phyloP scores from a whole-genome alignment of 2,797 vertebrate genomes.

The Cephalopachus bancanus region DNA sequence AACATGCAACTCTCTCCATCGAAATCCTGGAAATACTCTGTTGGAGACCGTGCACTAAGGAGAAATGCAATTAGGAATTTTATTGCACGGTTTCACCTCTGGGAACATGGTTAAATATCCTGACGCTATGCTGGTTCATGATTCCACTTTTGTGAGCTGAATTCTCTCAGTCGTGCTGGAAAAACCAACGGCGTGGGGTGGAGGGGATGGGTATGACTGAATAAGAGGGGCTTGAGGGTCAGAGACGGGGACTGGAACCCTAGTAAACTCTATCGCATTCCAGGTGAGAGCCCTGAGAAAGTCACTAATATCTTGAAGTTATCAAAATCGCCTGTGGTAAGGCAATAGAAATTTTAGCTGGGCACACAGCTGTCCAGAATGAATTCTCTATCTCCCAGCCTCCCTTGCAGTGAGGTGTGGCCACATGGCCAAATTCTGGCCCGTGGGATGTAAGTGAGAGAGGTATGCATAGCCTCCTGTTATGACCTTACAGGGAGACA shows the following conservation, averaged over 20 bases:
- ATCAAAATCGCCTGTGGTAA: not conserved
- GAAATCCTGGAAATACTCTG: not conserved
- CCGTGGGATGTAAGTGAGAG: not conserved
- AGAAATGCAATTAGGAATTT: not conserved
- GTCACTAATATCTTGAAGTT: not conserved
- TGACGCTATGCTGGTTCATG: not conserved
- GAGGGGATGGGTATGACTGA: not conserved
- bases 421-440: not conserved
- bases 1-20: not conserved
- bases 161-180: not conserved
- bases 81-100: not conserved
- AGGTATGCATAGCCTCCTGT: not conserved
- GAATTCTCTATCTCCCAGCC: constrained; percentile 20
- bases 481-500: not conserved
- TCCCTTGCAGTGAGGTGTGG: not conserved
- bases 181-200: not conserved
- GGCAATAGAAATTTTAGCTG: not conserved
- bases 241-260: not conserved
- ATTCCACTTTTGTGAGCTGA: not conserved
- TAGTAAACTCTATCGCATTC: not conserved
- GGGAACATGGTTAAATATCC: not conserved
- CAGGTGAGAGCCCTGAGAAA: not conserved
- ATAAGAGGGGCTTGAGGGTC: not conserved
- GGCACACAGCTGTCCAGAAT: not conserved
- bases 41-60: not conserved